Evolutionary conservation across 1,140 invertebrate genomes (phyloP).

Genomic region (Amyelois transitella): DNA sequence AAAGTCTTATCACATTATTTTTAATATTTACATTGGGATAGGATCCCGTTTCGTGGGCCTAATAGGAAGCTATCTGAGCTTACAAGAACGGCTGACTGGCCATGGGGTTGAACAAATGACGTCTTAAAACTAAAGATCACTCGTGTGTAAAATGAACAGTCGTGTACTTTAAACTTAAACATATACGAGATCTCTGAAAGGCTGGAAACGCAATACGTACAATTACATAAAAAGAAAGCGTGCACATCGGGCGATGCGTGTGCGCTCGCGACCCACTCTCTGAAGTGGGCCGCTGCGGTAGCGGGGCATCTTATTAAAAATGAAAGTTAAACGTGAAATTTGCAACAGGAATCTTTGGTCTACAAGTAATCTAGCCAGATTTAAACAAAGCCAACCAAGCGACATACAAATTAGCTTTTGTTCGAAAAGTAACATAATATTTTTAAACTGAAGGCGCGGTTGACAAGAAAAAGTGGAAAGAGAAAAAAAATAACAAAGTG

Average conservation of each 20-base stretch:
- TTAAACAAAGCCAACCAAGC: no score
- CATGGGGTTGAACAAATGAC: slow-evolving; percentile 23
- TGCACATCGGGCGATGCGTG: slow-evolving; percentile 21
- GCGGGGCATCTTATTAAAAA: no score
- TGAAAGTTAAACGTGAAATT: no score
- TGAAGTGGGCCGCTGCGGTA: background rate
- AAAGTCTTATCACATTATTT: slow-evolving; percentile 34
- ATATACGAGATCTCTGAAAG: slow-evolving; percentile 72
- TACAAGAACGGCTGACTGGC: slow-evolving; percentile 27
- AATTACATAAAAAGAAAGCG: slow-evolving; percentile 49
- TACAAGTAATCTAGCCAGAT: no score
- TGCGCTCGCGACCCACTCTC: slow-evolving; percentile 8
- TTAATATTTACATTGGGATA: slow-evolving; percentile 40
- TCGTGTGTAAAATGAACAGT: slow-evolving; percentile 52
- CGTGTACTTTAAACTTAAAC: slow-evolving; percentile 61
- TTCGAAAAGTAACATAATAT: no score
- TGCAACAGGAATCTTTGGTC: no score
- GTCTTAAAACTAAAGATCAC: slow-evolving; percentile 48
- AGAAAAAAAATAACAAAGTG: no score
- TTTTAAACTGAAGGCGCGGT: no score
- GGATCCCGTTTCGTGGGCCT: background rate
- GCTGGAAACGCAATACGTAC: slow-evolving; percentile 68
- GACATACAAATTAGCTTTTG: no score
- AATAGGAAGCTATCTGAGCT: background rate
- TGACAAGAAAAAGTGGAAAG: no score